Evolutionary conservation across 2,888 invertebrate species (phyloP), one percentile per base, ranked within the genome.

Genomic region (Synergus japonicus): DNA sequence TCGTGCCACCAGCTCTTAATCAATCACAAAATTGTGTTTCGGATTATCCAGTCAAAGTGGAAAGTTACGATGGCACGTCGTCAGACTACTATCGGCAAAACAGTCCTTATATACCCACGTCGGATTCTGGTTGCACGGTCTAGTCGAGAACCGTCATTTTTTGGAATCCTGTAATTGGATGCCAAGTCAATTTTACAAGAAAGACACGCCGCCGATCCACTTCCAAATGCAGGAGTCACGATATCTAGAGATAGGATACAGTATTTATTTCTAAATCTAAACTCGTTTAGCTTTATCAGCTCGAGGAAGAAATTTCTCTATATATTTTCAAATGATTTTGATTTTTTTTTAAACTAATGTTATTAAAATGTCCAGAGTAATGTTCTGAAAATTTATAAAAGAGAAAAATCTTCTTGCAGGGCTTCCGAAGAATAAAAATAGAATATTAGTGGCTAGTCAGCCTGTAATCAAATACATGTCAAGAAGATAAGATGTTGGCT

Each of bases 31-130:
- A 90, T 78, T 91, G 91, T 82, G 88, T 89, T 73, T 86, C 89
- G 82, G 90, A 91, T 1, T 91, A 91, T 81, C 90, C 91, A 13
- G 89, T 91, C 22, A 92, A 92, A 84, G 86, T 92, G 81, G 92
- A 92, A 79, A 85, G 87, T 60, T 92, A 89, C 86, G 91, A 92
- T 37, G 77, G 85, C 41, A 79, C 85, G 15, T 81, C 85, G 64
- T 87, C 87, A 64, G 91, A 92, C 76, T 91, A 88, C 83, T 92
- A 91, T 79, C 86, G 89, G 37, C 91, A 92, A 77, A 88, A 84
- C 65, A 90, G 89, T 79, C 87, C 91, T 0, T 92, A 88, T 83
- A 87, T 91, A 44, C 90, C 90, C 29, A 90, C 90, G 63, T 88
- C 91, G 22, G 90, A 91, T 63, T 84, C 91, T 77, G 89, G 91